phyloP scores from a whole-genome alignment of 2,888 invertebrate species.

The Drosophila dives region DNA sequence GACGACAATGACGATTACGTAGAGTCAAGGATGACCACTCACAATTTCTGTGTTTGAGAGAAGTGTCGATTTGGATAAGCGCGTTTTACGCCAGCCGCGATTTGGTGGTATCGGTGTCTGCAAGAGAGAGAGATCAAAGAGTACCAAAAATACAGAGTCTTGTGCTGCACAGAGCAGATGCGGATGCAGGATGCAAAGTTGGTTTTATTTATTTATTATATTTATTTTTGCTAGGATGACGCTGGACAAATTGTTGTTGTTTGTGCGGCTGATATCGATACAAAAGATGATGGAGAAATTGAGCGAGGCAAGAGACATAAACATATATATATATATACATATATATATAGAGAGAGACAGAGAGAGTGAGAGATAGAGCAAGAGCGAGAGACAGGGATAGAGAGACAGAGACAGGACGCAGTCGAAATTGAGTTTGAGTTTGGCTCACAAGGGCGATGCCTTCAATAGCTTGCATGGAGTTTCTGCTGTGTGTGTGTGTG shows the following conservation, averaged over 20 bases:
- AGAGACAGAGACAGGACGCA: constrained; percentile 44
- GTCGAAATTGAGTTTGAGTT: constrained; percentile 54
- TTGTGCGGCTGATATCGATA: constrained; percentile 64
- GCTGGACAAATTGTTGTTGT: constrained; percentile 67
- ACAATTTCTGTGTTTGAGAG: constrained; percentile 84
- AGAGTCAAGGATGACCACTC: constrained; percentile 67
- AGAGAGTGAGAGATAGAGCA: constrained; percentile 21
- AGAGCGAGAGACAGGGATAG: constrained; percentile 24
- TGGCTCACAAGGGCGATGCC: constrained; percentile 51
- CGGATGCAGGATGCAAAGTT: constrained; percentile 69
- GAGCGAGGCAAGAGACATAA: constrained; percentile 43
- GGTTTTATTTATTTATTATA: constrained; percentile 10
- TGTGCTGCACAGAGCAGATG: constrained; percentile 59
- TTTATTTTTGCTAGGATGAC: constrained; percentile 60
- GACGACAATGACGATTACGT: constrained; percentile 26
- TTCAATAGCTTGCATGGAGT: constrained; percentile 48
- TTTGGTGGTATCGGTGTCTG: constrained; percentile 83
- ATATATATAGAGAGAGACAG: constrained; percentile 10
- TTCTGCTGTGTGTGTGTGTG: constrained; percentile 15
- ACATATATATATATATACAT: constrained; percentile 24
- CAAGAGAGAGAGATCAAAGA: constrained; percentile 82
- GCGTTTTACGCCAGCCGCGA: constrained; percentile 84
- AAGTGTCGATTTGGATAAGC: constrained; percentile 84
- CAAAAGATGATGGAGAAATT: constrained; percentile 59
- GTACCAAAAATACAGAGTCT: constrained; percentile 78